phyloP scores from a whole-genome alignment of 2,113 vertebrate species.

The Paedocypris sp. region DNA sequence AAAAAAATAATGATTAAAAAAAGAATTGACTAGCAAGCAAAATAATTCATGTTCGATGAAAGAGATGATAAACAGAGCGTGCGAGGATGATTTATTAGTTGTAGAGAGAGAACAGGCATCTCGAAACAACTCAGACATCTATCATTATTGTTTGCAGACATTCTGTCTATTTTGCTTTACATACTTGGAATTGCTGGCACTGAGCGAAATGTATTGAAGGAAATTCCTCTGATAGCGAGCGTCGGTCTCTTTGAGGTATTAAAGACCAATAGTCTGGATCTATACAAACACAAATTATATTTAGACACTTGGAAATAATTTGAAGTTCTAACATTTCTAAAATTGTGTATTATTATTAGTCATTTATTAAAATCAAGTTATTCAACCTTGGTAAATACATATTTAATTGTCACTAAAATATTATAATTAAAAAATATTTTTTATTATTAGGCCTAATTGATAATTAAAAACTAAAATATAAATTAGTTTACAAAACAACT shows the following conservation, averaged over 20 bases:
- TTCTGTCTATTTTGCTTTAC: not conserved
- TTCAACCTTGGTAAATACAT: too few species aligned
- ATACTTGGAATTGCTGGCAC: not conserved
- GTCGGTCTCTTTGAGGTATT: not conserved
- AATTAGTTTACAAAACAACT: too few species aligned
- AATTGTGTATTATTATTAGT: too few species aligned
- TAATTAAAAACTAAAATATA: too few species aligned
- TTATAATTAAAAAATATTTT: not conserved
- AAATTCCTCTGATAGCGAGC: not conserved
- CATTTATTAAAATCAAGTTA: too few species aligned
- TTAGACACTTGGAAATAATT: too few species aligned
- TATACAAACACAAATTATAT: too few species aligned
- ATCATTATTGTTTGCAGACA: not conserved
- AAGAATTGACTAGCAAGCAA: not conserved
- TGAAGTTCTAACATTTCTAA: too few species aligned
- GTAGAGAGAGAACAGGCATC: not conserved
- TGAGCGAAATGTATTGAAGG: not conserved
- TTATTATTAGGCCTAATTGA: too few species aligned
- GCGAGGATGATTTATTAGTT: not conserved
- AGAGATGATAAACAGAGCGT: not conserved
- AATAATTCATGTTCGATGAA: not conserved
- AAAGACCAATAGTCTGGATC: too few species aligned
- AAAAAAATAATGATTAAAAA: too few species aligned
- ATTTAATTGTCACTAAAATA: too few species aligned
- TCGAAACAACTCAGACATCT: not conserved